These are phyloP conservation scores for Pongo abelii DNA, from an alignment of 2,113 vertebrate genomes.

Conservation along the genomic window DNA sequence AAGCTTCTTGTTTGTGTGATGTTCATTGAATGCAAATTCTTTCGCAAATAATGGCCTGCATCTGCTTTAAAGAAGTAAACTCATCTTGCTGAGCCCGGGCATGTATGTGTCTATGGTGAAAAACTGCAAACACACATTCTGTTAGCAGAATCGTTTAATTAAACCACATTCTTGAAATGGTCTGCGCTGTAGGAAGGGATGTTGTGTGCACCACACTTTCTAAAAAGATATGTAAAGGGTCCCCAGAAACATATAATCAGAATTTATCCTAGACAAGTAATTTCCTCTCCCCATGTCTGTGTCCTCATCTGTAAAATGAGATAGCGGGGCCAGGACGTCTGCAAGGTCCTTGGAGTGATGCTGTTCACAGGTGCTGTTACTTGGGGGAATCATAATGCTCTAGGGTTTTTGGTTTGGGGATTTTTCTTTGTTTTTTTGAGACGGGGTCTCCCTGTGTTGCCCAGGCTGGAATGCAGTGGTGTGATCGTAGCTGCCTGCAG, in stretches of 20 bases:
- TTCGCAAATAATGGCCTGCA: slow-evolving; percentile 56
- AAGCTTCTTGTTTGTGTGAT: slow-evolving; percentile 60
- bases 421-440: no score
- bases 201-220: neutral
- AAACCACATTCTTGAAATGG: slow-evolving; percentile 44
- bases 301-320: slow-evolving; percentile 40
- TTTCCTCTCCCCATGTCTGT: neutral
- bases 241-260: slow-evolving; percentile 52
- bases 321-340: neutral
- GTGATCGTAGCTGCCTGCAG: no score
- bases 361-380: neutral
- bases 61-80: slow-evolving; percentile 58
- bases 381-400: neutral
- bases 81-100: neutral
- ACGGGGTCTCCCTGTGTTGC: no score
- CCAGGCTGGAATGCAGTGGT: no score
- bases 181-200: neutral
- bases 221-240: slow-evolving; percentile 24
- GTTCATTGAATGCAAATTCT: slow-evolving; percentile 66
- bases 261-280: slow-evolving; percentile 38
- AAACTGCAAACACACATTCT: slow-evolving; percentile 47
- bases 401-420: no score
- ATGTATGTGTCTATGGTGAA: neutral
- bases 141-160: slow-evolving; percentile 54
- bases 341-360: neutral